Percentiles rank a stretch among this genome's conserved stretches.
These are phyloP conservation scores for Zaprionus inermis DNA, from an alignment of 1,140 invertebrate genomes.

Conservation along the genomic window DNA sequence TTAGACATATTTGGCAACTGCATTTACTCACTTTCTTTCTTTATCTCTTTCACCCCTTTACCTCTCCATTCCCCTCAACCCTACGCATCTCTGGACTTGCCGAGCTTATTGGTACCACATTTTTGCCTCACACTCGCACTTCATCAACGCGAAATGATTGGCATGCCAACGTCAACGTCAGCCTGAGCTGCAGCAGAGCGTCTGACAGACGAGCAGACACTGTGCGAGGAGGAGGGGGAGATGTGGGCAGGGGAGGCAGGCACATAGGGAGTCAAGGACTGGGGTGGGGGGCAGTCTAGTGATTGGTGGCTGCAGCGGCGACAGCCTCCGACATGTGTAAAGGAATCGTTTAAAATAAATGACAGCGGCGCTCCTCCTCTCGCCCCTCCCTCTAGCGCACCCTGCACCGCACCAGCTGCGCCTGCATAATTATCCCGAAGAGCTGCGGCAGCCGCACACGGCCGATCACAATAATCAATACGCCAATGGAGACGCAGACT, in stretches of 20 bases:
- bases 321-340: conserved; percentile 79
- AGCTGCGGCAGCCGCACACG: conserved; percentile 58
- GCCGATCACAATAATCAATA: conserved; percentile 83
- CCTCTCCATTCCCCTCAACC: background rate
- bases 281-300: background rate
- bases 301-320: conserved; percentile 60
- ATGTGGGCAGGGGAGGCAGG: too few relatives aligned
- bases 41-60: background rate
- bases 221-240: conserved; percentile 15
- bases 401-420: conserved; percentile 25
- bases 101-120: conserved; percentile 72
- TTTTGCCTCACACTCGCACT: conserved; percentile 81
- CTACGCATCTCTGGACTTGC: background rate
- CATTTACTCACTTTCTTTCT: background rate
- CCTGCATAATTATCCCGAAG: conserved; percentile 73
- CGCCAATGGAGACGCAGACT: conserved; percentile 30
- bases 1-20: background rate
- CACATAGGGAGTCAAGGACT: too few relatives aligned
- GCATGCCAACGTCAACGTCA: conserved; percentile 68
- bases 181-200: conserved; percentile 2
- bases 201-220: background rate
- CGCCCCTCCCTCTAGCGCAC: background rate
- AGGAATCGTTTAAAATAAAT: conserved; percentile 83
- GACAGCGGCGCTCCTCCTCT: conserved; percentile 59
- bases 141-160: conserved; percentile 82